Conservation (phyloP, 2,888 invertebrate genomes). For the Mesopsocus fuscifrons region DNA sequence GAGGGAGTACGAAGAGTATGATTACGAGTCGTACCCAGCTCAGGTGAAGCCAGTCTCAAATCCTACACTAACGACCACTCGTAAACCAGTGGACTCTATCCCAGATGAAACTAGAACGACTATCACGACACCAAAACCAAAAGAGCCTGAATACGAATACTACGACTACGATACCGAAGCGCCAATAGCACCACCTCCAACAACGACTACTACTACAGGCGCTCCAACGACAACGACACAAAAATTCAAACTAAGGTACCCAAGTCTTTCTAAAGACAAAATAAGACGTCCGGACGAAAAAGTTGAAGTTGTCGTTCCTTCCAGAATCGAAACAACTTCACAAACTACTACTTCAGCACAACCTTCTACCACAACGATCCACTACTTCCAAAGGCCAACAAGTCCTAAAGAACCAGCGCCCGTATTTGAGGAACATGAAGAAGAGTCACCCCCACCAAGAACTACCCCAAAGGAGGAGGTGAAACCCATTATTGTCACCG, state of each 20-base stretch:
- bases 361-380: constrained; percentile 15
- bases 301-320: constrained; percentile 10
- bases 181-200: no score
- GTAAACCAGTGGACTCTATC: neutral
- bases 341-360: constrained; percentile 16
- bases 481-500: constrained; percentile 4
- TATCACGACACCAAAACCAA: constrained; percentile 11
- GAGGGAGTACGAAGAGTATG: constrained; percentile 12
- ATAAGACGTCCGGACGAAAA: constrained; percentile 14
- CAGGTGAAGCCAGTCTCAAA: constrained; percentile 12
- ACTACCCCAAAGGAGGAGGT: constrained; percentile 1
- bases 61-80: constrained; percentile 11
- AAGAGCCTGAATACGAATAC: constrained; percentile 15
- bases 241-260: constrained; percentile 12
- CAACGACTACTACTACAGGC: constrained; percentile 15
- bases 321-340: constrained; percentile 13
- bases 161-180: constrained; percentile 15
- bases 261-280: constrained; percentile 10
- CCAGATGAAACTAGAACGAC: constrained; percentile 13
- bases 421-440: constrained; percentile 8
- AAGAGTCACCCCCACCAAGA: neutral
- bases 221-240: constrained; percentile 16
- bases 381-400: neutral
- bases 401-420: constrained; percentile 7
- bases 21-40: constrained; percentile 18